These are phyloP conservation scores for Bhutanitis thaidina DNA, from an alignment of 2,888 invertebrate species.

Conservation along the genomic window DNA sequence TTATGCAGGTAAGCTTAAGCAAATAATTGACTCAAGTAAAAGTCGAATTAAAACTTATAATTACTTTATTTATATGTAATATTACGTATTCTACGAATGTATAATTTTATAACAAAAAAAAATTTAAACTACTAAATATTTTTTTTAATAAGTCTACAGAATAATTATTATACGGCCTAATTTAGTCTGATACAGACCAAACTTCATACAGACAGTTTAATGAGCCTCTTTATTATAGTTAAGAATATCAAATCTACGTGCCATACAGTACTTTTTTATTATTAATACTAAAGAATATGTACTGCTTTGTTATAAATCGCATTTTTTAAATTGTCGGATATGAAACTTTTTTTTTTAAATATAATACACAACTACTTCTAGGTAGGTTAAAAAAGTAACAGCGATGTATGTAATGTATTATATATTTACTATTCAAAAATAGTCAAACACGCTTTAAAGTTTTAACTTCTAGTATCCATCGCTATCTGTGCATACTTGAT, in stretches of 20 bases:
- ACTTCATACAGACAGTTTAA: constrained; percentile 26
- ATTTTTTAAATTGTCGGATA: no score
- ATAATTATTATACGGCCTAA: constrained; percentile 16
- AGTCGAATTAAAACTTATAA: constrained; percentile 27
- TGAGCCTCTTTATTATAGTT: constrained; percentile 7
- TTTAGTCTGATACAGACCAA: constrained; percentile 72
- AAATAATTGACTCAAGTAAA: constrained; percentile 19
- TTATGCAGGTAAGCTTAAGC: not conserved
- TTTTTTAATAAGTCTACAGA: constrained; percentile 10
- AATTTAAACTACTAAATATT: constrained; percentile 3
- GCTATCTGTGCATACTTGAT: constrained; percentile 1
- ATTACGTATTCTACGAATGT: constrained; percentile 7
- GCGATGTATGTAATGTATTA: not conserved
- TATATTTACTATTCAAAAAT: constrained; percentile 12
- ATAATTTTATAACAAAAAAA: not conserved
- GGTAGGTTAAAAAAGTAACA: constrained; percentile 8
- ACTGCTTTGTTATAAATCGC: not conserved
- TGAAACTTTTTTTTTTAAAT: not conserved
- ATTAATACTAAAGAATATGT: no score
- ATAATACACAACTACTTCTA: constrained; percentile 3
- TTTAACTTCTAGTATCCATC: not conserved
- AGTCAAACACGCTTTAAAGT: constrained; percentile 9
- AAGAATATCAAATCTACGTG: no score
- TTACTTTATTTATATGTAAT: constrained; percentile 36
- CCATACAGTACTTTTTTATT: not conserved